These are phyloP conservation scores for Sternotherus odoratus DNA, from an alignment of 2,797 vertebrate genomes.

Conservation along the genomic window DNA sequence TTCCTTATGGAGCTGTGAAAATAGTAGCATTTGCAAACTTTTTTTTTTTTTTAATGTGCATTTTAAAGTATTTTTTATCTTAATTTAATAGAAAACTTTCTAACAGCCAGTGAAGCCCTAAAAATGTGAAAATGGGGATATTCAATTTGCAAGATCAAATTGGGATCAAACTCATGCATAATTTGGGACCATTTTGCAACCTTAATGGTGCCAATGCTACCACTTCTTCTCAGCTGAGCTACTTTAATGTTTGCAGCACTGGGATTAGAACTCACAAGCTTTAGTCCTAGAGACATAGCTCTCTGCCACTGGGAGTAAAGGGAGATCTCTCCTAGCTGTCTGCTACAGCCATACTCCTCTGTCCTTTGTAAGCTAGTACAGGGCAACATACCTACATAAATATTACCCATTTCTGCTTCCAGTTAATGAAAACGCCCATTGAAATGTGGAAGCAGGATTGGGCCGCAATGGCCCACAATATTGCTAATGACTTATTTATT, in stretches of 20 bases:
- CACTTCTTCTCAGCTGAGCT: not conserved
- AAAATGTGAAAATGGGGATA: not conserved
- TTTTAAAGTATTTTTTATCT: slow-evolving; percentile 51
- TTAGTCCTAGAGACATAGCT: not conserved
- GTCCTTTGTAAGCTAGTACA: fast-evolving
- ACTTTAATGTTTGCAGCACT: not conserved
- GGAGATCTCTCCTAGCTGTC: not conserved
- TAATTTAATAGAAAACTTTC: slow-evolving; percentile 28
- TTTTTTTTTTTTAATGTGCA: not conserved
- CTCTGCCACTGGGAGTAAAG: fast-evolving
- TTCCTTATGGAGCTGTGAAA: slow-evolving; percentile 51
- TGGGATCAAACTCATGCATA: not conserved
- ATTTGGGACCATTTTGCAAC: not conserved
- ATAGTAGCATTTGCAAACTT: slow-evolving; percentile 59
- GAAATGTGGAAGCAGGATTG: not conserved
- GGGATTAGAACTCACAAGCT: not conserved
- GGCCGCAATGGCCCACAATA: not conserved
- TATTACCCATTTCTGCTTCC: not conserved
- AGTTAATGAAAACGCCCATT: not conserved
- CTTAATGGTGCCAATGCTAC: not conserved
- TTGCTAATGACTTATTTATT: not conserved
- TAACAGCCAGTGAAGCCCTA: not conserved
- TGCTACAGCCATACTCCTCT: not conserved
- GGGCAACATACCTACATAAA: not conserved
- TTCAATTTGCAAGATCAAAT: not conserved